Base-by-base conservation (phyloP, 2,113 vertebrate species). In the Agelaius tricolor region DNA sequence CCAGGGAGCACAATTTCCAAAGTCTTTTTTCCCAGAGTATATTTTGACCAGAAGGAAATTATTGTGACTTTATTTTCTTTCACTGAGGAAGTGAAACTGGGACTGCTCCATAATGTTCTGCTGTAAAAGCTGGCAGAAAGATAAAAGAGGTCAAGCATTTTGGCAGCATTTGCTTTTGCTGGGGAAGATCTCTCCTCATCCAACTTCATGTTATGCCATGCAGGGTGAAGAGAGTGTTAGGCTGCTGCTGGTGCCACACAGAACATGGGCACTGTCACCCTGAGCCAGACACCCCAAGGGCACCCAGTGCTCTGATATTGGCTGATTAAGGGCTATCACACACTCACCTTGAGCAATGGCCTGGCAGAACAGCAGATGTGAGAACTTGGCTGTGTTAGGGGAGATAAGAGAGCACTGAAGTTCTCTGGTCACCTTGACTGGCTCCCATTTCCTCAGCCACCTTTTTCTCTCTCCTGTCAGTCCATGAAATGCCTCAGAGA, bases 61-160 rank as follows among this genome's bases (percentile, higher is more conserved):
- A 18, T 2, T 35, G 15, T 41, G 43, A 55, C 24, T 69, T 93
- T 44, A 19, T 86, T 94, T 96, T 86, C 44, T 84, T 86, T 52
- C 24, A 13, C 49, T 35, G 66, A 52, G 27, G n/a, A 84, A 35
- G 15, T 71, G 39, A 84, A 51, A 35, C 30, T 71, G 61, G 16
- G 18, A 33, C 61, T 61, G 20, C 15, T 76, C 27, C 13, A 1
- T 17, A 51, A 27, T 26, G 13, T 58, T 57, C 41, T 84, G 28
- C 33, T 47, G 54, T 77, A 33, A 57, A 75, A 88, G 28, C 67
- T 80, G 72, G n/a, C 6, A 2, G 28, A 33, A n/a, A 30, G 43
- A n/a, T 68, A 68, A 65, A 85, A 89, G 52, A 67, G 7, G n/a
- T 5, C 2, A 46, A 78, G 47, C 15, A 9, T 91, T 93, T 67